phyloP scores from a whole-genome alignment of 2,797 vertebrate genomes.

The Pseudotriccus pelzelni region DNA sequence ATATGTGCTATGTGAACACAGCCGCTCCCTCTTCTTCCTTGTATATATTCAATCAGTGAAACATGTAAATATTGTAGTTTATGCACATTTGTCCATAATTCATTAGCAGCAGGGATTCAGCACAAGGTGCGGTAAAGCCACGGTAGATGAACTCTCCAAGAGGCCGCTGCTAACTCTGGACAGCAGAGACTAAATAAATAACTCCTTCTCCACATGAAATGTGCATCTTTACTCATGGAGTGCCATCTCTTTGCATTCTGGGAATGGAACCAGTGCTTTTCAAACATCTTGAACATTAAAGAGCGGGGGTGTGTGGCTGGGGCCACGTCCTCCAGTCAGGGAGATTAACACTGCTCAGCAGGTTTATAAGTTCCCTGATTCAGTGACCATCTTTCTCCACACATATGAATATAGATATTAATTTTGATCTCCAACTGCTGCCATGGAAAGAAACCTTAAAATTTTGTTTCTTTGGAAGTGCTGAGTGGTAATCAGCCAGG shows the following conservation, averaged over 20 bases:
- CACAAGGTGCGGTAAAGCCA: neutral
- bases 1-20: constrained; percentile 29
- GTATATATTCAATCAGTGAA: constrained; percentile 46
- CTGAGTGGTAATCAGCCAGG: neutral
- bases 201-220: neutral
- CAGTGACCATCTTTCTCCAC: neutral
- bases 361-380: neutral
- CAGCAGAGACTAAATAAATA: constrained; percentile 54
- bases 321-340: neutral
- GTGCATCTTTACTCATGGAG: neutral
- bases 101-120: neutral
- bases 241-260: neutral
- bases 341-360: neutral
- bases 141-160: neutral
- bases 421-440: neutral
- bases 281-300: neutral
- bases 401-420: neutral
- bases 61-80: constrained; percentile 60
- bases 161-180: neutral
- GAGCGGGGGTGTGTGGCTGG: neutral
- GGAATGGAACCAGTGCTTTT: constrained; percentile 11
- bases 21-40: constrained; percentile 31
- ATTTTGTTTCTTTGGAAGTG: neutral
- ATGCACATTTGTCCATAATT: constrained; percentile 3
- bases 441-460: neutral